phyloP scores from a whole-genome alignment of 2,888 invertebrate species.

The Andrena bicolor region DNA sequence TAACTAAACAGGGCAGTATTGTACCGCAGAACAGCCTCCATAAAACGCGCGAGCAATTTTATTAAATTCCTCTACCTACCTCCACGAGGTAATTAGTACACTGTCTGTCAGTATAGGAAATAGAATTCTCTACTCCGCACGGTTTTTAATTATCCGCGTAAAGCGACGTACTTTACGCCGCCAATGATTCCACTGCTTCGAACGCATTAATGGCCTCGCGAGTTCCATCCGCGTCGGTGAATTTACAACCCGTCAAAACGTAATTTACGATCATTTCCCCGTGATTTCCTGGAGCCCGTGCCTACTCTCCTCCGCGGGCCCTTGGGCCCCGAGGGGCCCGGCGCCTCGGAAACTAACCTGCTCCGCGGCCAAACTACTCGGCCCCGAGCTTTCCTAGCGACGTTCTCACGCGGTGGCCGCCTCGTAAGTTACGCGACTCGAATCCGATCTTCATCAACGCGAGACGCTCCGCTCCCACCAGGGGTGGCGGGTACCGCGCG shows the following conservation, averaged over 20 bases:
- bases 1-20: no score
- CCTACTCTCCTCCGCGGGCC: not conserved
- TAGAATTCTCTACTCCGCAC: no score
- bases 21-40: not conserved
- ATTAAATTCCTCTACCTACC: conserved; percentile 22
- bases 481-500: conserved; percentile 53
- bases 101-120: not conserved
- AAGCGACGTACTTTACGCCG: not conserved
- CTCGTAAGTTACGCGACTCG: conserved; percentile 66
- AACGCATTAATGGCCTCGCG: not conserved
- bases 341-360: not conserved
- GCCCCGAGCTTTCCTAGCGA: conserved; percentile 18
- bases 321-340: not conserved
- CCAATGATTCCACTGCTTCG: not conserved
- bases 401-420: conserved; percentile 57
- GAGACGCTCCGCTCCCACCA: conserved; percentile 48
- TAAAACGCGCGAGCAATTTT: conserved; percentile 20
- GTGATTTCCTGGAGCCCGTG: conserved; percentile 7
- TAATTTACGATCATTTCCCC: conserved; percentile 30
- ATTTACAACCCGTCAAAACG: conserved; percentile 38
- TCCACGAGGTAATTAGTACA: not conserved
- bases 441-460: conserved; percentile 71
- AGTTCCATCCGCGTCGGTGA: not conserved
- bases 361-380: not conserved
- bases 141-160: conserved; percentile 28